Percentiles rank a stretch among this genome's conserved stretches.
Conservation (phyloP, 2,113 vertebrate species). For the Himantopus leucocephalus region DNA sequence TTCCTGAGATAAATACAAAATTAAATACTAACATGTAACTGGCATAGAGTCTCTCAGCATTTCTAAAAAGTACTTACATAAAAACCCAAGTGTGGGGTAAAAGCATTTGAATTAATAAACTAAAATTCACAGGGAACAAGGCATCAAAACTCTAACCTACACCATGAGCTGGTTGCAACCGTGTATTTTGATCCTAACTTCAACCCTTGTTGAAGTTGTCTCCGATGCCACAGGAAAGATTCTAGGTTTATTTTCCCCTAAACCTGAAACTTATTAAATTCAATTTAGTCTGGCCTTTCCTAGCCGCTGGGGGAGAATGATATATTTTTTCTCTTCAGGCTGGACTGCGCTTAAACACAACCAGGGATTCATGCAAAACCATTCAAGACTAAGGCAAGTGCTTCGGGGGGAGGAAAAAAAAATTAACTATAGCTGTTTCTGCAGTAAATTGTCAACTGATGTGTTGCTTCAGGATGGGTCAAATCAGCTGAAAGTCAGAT, state of each 20-base stretch:
- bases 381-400: not conserved
- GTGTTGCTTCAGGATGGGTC: slow-evolving; percentile 60
- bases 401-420: not conserved
- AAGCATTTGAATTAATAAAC: not conserved
- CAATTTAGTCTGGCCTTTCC: slow-evolving; percentile 62
- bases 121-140: not conserved
- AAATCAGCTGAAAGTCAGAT: slow-evolving; percentile 48
- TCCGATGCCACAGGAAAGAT: not conserved
- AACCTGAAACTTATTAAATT: slow-evolving; percentile 52
- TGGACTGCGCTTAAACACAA: slow-evolving; percentile 29
- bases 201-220: not conserved
- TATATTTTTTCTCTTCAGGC: slow-evolving; percentile 35
- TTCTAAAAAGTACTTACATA: not conserved
- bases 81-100: not conserved
- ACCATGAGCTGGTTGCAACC: not conserved
- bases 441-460: slow-evolving; percentile 24
- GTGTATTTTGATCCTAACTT: not conserved
- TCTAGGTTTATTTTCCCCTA: slow-evolving; percentile 18
- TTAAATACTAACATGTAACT: not conserved
- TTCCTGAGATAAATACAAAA: not conserved
- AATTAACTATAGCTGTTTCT: slow-evolving; percentile 11
- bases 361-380: slow-evolving; percentile 31
- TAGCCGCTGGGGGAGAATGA: slow-evolving; percentile 39
- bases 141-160: not conserved
- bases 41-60: not conserved